Conservation (phyloP, 1,140 invertebrate species). For the Hermatobates lingyangjiaoensis region DNA sequence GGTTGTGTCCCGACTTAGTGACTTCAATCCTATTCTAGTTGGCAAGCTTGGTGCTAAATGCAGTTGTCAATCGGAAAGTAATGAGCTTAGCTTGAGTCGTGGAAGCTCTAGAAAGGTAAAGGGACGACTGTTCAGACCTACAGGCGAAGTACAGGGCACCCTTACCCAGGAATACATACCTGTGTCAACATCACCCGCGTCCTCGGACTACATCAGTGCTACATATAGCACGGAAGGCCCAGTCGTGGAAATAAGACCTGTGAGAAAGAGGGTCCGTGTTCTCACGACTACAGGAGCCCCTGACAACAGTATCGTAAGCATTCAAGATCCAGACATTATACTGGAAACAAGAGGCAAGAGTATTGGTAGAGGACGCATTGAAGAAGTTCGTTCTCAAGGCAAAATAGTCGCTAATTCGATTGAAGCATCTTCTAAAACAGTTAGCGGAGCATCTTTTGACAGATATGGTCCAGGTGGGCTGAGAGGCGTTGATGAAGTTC, state of each 20-base stretch:
- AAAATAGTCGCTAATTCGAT: not conserved
- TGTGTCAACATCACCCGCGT: not conserved
- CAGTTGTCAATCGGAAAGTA: constrained; percentile 35
- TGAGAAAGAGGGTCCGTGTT: constrained; percentile 5
- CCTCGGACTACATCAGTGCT: constrained; percentile 1
- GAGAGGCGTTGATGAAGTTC: constrained; percentile 26
- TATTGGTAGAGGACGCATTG: not conserved
- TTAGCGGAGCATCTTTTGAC: constrained; percentile 24
- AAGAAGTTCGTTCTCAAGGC: not conserved
- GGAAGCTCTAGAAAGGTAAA: constrained; percentile 3
- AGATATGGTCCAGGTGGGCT: constrained; percentile 31
- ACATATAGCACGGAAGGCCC: not conserved
- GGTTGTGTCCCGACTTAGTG: constrained; percentile 35
- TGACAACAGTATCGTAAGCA: not conserved
- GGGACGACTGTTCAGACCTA: constrained; percentile 8
- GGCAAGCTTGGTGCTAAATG: constrained; percentile 51
- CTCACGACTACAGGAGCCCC: constrained; percentile 7
- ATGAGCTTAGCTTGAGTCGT: constrained; percentile 27
- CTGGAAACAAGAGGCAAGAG: not conserved
- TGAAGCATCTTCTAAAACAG: not conserved
- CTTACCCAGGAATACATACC: constrained; percentile 3
- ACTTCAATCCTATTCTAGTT: constrained; percentile 43
- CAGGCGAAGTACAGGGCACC: not conserved
- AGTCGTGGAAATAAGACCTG: constrained; percentile 16
- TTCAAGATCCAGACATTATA: not conserved